Evolutionary conservation across 2,888 invertebrate genomes (phyloP), one percentile per base, ranked within the genome.

Genomic region (Lissonota sp.): DNA sequence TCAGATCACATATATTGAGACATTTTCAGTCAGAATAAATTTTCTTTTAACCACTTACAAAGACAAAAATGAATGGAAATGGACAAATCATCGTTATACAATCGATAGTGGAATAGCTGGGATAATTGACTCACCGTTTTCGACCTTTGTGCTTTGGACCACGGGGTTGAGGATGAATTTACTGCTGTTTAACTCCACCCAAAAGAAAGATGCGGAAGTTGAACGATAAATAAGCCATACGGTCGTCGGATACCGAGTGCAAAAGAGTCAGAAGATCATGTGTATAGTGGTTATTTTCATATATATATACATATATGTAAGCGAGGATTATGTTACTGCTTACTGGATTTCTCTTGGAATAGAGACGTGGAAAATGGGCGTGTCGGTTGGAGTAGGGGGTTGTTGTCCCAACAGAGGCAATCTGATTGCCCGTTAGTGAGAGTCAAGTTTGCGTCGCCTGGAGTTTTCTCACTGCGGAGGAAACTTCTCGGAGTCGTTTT

Each of bases 341-440:
- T 49, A 37, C 57, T 57, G 46, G 60, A 64, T 8, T 70, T 46
- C 49, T 70, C 55, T 62, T 67, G 40, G 66, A 74, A 44, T 57
- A 70, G n/a, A 81, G 67, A 76, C 60, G 82, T 40, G 73, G 44
- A 42, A 51, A 74, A 74, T 62, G 78, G 81, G 78, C 70, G 78
- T 39, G 37, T 60, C 51, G 79, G 26, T 26, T 26, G 26, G 26
- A 3, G 77, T 62, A 76, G 83, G 83, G 84, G 88, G 89, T 88
- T 90, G 91, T 90, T 90, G 90, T 90, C 88, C 90, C 88, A 90
- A 91, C 91, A 91, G 87, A 88, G 87, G 88, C 88, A 89, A 91
- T 91, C 91, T 91, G 91, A 91, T 91, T 91, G 91, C 90, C 75
- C 88, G 91, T 90, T 90, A 90, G 88, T 74, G 86, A 26, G 84